Base-by-base conservation (phyloP, 2,888 invertebrate species). In the Synanthedon tipuliformis region DNA sequence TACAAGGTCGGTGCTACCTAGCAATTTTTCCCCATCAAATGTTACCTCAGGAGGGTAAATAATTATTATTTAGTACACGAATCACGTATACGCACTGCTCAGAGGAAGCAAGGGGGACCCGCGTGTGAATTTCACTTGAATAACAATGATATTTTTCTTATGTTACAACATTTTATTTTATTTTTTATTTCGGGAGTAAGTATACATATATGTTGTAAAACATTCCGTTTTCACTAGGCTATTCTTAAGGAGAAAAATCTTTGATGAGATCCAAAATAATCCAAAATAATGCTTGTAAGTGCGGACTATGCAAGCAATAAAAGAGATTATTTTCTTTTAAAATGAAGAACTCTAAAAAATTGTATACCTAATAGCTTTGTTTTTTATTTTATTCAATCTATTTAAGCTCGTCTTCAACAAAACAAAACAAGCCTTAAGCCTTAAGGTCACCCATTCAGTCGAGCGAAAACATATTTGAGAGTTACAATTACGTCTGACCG, bases 101-200 rank as follows among this genome's bases (percentile, higher is more conserved):
- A 34, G 34, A 27, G 48, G 16, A 34, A 8, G 23, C 27, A 27
- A 51, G 34, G 40, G 13, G 50, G 11, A n/a, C 50, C 63, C 66
- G 67, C 69, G 71, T 74, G 75, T 77, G 76, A 73, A 64, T 71
- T 66, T 69, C 66, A 64, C 61, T 64, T 62, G 77, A 76, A 77
- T 73, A 75, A 73, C 70, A 78, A 77, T 73, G 72, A 68, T 68
- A 68, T 71, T 71, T 23, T 73, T 65, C 59, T 66, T 62, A 59
- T 62, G 57, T 61, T 52, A 60, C 52, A 58, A 61, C 59, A 65
- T 53, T 57, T 55, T 41, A 12, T 41, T 41, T n/a, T 41, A 3
- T 34, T 34, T 34, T 34, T 34, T 34, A 8, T 10, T 34, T 34
- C 10, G 7, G 27, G 27, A 7, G 27, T n/a, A n/a, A n/a, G n/a